phyloP scores from a whole-genome alignment of 2,797 vertebrate species.

The Enteromius viviparus region DNA sequence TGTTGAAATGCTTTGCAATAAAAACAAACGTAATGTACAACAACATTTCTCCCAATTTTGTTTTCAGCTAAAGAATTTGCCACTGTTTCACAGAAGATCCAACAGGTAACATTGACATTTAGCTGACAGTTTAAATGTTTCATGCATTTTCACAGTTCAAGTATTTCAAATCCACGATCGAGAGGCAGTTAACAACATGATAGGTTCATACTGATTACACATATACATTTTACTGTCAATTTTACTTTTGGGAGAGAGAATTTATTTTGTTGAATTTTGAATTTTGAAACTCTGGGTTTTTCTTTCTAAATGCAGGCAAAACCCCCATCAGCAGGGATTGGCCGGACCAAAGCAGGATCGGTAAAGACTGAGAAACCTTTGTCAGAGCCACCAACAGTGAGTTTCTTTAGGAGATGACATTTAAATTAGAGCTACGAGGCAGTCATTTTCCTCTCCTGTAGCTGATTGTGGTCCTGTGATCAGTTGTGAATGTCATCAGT shows the following conservation, averaged over 20 bases:
- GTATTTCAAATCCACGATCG: neutral
- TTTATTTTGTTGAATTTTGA: neutral
- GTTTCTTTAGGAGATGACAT: constrained; percentile 18
- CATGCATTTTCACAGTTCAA: neutral
- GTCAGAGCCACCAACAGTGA: constrained; percentile 41
- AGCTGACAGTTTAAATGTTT: neutral
- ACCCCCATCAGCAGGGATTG: constrained; percentile 17
- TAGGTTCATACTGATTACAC: neutral
- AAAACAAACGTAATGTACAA: neutral
- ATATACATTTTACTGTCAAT: neutral
- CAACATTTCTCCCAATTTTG: neutral
- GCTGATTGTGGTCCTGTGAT: constrained; percentile 5
- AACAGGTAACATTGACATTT: constrained; percentile 19
- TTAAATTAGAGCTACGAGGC: neutral
- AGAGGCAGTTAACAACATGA: neutral
- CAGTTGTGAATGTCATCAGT: constrained; percentile 17
- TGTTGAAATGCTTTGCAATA: neutral
- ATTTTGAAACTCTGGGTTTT: neutral
- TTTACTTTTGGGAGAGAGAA: neutral
- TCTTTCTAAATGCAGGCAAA: constrained; percentile 34
- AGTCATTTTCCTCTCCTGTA: neutral
- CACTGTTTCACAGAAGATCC: constrained; percentile 33
- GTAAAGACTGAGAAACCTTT: constrained; percentile 40
- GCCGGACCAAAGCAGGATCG: constrained; percentile 30
- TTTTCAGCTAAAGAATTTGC: constrained; percentile 45